phyloP scores from a whole-genome alignment of 2,888 invertebrate genomes.

The Cryptosula pallasiana region DNA sequence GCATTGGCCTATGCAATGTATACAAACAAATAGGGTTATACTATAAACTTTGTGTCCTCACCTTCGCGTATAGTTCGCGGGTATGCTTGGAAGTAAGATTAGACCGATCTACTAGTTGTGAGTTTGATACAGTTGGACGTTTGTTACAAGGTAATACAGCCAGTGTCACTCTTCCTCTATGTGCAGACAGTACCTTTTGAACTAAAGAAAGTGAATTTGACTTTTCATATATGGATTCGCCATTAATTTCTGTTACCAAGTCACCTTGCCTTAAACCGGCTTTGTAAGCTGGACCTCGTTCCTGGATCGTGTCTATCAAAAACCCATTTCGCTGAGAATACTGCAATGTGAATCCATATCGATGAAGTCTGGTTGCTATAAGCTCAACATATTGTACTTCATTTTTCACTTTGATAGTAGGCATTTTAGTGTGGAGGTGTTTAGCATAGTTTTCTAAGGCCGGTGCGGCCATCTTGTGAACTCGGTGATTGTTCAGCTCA shows the following conservation, averaged over 20 bases:
- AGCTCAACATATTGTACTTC: slow-evolving; percentile 38
- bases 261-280: slow-evolving; percentile 46
- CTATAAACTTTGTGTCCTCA: no score
- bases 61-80: slow-evolving; percentile 32
- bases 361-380: slow-evolving; percentile 33
- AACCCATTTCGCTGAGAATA: slow-evolving; percentile 37
- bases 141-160: slow-evolving; percentile 36
- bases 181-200: slow-evolving; percentile 33
- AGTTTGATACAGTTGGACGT: background rate
- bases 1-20: no score
- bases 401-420: slow-evolving; percentile 46
- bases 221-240: slow-evolving; percentile 30
- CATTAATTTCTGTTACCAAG: slow-evolving; percentile 44
- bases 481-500: slow-evolving; percentile 47
- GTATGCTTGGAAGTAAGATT: slow-evolving; percentile 29
- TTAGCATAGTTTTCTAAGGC: slow-evolving; percentile 39
- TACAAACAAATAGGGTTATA: no score
- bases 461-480: slow-evolving; percentile 41
- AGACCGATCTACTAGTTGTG: background rate
- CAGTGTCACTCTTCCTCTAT: slow-evolving; percentile 35
- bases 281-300: slow-evolving; percentile 40
- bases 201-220: slow-evolving; percentile 32
- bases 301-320: slow-evolving; percentile 40
- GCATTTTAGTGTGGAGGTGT: slow-evolving; percentile 36
- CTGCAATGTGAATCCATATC: slow-evolving; percentile 41